phyloP scores from a whole-genome alignment of 1,140 invertebrate genomes.

The Metaphire vulgaris region DNA sequence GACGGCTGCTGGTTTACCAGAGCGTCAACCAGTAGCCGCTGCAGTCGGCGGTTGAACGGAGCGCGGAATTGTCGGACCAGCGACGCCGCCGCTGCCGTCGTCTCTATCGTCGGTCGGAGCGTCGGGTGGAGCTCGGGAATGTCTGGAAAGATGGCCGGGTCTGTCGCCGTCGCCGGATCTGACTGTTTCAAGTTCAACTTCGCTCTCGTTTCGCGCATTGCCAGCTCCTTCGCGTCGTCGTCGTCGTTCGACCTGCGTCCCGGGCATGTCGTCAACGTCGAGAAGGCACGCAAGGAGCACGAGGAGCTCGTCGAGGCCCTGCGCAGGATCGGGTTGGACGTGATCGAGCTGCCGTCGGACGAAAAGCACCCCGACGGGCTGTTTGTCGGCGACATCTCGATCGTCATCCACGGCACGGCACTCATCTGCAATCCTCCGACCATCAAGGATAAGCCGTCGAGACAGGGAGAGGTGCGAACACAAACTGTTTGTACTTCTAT shows the following conservation, averaged over 20 bases:
- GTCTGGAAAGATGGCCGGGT: no score
- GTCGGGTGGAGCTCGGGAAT: no score
- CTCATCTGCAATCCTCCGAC: conserved; percentile 62
- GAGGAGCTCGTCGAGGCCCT: conserved; percentile 48
- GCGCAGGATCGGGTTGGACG: conserved; percentile 77
- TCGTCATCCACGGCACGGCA: conserved; percentile 84
- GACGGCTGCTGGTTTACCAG: no score
- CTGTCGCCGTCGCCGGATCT: conserved; percentile 21
- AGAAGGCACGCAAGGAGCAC: conserved; percentile 33
- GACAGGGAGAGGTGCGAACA: conserved; percentile 64
- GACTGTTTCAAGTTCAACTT: conserved; percentile 32
- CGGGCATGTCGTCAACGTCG: conserved; percentile 32
- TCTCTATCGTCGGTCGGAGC: no score
- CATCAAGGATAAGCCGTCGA: conserved; percentile 34
- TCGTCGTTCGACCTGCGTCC: conserved; percentile 17
- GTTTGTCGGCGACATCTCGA: conserved; percentile 79
- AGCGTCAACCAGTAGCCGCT: no score
- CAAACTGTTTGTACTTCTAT: conserved; percentile 5
- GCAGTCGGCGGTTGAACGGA: no score
- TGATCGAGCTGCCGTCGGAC: conserved; percentile 83
- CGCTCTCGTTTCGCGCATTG: conserved; percentile 31
- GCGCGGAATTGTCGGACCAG: no score
- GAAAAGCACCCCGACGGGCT: conserved; percentile 71
- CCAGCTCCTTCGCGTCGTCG: conserved; percentile 28
- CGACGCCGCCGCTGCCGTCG: no score